A percentile compares a stretch with the other conserved stretches of the same genome.
These are phyloP conservation scores for Agonopterix arenella DNA, from an alignment of 2,888 invertebrate genomes.

Conservation along the genomic window DNA sequence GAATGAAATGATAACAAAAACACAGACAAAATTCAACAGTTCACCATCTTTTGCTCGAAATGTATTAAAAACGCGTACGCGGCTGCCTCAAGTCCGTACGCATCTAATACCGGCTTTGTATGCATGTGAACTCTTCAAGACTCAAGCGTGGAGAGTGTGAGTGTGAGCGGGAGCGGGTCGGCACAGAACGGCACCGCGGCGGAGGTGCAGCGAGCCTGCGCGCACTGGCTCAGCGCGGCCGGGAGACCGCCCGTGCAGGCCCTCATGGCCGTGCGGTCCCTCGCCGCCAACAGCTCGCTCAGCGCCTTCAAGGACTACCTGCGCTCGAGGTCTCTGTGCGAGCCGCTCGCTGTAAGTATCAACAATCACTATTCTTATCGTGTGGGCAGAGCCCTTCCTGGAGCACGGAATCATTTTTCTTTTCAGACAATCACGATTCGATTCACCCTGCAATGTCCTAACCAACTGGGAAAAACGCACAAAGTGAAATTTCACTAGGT, in stretches of 20 bases:
- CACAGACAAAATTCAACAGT: too few relatives aligned
- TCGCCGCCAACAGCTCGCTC: conserved; percentile 85
- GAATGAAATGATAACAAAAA: too few relatives aligned
- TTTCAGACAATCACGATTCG: too few relatives aligned
- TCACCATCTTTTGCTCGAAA: too few relatives aligned
- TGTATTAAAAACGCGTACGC: too few relatives aligned
- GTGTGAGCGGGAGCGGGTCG: conserved; percentile 40
- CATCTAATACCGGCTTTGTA: neutral
- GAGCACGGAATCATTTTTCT: too few relatives aligned
- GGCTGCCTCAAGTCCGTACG: too few relatives aligned
- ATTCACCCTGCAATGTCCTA: too few relatives aligned
- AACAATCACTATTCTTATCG: too few relatives aligned
- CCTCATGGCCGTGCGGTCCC: conserved; percentile 79
- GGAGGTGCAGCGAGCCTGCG: conserved; percentile 85
- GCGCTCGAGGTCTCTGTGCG: conserved; percentile 85
- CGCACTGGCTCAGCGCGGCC: conserved; percentile 88
- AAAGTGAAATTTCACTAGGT: too few relatives aligned
- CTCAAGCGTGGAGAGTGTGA: conserved; percentile 65
- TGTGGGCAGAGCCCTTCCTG: too few relatives aligned
- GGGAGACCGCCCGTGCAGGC: conserved; percentile 45
- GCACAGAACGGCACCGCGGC: conserved; percentile 33
- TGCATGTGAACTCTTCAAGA: conserved; percentile 31
- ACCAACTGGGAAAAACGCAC: too few relatives aligned
- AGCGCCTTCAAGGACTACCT: conserved; percentile 88
- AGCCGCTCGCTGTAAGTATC: conserved; percentile 78